phyloP scores from a whole-genome alignment of 2,797 vertebrate genomes.

The Eurystomus glaucurus region DNA sequence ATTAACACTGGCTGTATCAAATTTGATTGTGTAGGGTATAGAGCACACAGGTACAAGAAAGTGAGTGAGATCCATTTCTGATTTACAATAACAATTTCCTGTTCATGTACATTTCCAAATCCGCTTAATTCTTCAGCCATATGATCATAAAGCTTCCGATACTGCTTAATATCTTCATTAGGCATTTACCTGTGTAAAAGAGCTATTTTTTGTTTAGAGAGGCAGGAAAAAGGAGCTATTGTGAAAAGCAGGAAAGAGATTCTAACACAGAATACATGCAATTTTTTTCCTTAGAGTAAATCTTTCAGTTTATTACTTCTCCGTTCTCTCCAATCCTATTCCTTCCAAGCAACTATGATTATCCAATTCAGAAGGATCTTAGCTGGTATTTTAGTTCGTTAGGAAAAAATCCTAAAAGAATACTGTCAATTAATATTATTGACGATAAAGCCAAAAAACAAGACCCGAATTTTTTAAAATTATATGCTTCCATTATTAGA shows the following conservation, averaged over 20 bases:
- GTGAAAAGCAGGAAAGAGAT: not conserved
- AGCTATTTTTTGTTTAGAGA: not conserved
- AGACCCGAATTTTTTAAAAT: not conserved
- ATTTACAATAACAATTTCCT: not conserved
- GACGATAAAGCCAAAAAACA: not conserved
- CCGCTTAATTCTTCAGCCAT: slow-evolving; percentile 8
- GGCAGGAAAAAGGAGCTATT: not conserved
- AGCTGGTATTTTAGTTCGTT: not conserved
- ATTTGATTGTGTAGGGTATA: not conserved
- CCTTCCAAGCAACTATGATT: not conserved
- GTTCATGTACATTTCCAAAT: slow-evolving; percentile 20
- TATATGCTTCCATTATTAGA: not conserved
- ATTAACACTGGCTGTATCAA: not conserved
- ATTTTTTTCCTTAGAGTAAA: not conserved
- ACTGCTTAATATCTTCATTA: not conserved
- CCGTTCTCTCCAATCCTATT: not conserved
- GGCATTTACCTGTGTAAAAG: not conserved
- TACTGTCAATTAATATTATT: not conserved
- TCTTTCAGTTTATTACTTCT: not conserved
- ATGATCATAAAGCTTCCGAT: not conserved
- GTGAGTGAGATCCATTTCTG: not conserved
- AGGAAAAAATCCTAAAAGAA: not conserved
- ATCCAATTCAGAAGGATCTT: not conserved
- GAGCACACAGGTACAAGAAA: not conserved
- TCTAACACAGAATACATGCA: not conserved